Conservation (phyloP, 2,797 vertebrate species). For the Yasuhikotakia modesta region DNA sequence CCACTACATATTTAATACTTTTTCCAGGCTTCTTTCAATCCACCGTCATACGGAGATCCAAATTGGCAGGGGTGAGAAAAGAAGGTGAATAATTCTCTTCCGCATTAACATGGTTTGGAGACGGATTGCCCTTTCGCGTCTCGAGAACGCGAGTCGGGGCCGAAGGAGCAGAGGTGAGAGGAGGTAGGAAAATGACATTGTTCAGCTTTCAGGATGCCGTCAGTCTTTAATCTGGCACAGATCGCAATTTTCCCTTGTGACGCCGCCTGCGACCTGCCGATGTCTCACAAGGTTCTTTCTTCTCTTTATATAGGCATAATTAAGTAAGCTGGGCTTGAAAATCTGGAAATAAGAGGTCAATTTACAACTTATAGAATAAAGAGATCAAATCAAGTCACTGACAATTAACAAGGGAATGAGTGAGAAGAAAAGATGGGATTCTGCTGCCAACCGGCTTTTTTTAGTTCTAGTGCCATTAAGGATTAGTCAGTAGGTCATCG, state of each 20-base stretch:
- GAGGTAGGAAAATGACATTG: slow-evolving; percentile 66
- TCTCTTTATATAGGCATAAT: slow-evolving; percentile 74
- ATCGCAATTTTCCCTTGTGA: slow-evolving; percentile 75
- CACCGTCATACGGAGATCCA: slow-evolving; percentile 74
- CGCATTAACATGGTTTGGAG: slow-evolving; percentile 80
- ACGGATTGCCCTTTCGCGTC: slow-evolving; percentile 81
- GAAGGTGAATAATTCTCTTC: slow-evolving; percentile 83
- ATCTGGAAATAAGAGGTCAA: slow-evolving; percentile 81
- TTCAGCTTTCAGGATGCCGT: slow-evolving; percentile 68
- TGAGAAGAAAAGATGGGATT: slow-evolving; percentile 71
- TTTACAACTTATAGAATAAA: slow-evolving; percentile 75
- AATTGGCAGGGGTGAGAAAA: slow-evolving; percentile 83
- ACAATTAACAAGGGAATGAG: slow-evolving; percentile 76
- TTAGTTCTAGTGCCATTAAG: slow-evolving; percentile 71
- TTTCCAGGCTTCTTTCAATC: slow-evolving; percentile 74
- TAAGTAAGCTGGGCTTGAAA: slow-evolving; percentile 77
- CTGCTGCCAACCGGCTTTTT: slow-evolving; percentile 60
- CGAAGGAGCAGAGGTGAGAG: slow-evolving; percentile 38
- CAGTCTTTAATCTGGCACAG: slow-evolving; percentile 72
- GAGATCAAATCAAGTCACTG: slow-evolving; percentile 81
- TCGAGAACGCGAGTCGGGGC: slow-evolving; percentile 58
- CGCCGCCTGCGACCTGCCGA: slow-evolving; percentile 68
- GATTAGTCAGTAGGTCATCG: slow-evolving; percentile 81
- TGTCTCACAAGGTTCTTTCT: slow-evolving; percentile 70
- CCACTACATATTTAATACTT: slow-evolving; percentile 83